Conservation (phyloP, 1,140 invertebrate genomes). For the Nephotettix cincticeps region DNA sequence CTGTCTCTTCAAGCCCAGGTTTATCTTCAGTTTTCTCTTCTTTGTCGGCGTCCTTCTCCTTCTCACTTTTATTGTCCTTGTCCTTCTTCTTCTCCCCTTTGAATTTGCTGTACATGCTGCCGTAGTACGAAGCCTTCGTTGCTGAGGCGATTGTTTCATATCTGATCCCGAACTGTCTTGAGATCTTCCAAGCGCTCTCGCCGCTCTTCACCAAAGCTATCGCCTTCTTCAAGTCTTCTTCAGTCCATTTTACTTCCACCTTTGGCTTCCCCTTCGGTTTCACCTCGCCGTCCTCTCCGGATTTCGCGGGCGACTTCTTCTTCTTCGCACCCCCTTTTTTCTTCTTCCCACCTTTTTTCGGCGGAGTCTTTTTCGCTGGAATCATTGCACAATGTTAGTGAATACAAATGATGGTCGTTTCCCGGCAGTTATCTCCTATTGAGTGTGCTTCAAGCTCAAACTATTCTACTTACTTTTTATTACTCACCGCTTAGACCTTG, state of each 20-base stretch:
- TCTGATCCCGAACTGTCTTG: slow-evolving; percentile 3
- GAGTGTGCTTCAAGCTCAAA: no score
- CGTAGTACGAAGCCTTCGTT: slow-evolving; percentile 15
- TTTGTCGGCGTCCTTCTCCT: neutral
- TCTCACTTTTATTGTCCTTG: neutral
- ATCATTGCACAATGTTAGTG: neutral
- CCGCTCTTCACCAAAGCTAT: slow-evolving; percentile 7
- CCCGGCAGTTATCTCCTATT: no score
- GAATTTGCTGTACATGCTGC: slow-evolving; percentile 1
- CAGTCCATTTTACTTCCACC: neutral
- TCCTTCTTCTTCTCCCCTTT: neutral
- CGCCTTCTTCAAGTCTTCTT: slow-evolving; percentile 18
- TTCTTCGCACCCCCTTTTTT: neutral
- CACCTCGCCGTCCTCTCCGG: neutral
- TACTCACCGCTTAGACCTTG: no score
- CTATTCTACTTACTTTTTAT: no score
- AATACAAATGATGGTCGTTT: neutral
- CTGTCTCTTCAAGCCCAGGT: neutral
- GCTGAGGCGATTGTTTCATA: slow-evolving; percentile 10
- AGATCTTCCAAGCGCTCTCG: neutral
- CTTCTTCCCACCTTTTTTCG: neutral
- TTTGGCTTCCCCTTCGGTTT: neutral
- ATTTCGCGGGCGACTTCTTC: neutral
- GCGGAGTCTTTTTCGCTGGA: neutral
- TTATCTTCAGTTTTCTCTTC: neutral